Conservation (phyloP, 2,113 vertebrate species). For the Notiomystis cincta region DNA sequence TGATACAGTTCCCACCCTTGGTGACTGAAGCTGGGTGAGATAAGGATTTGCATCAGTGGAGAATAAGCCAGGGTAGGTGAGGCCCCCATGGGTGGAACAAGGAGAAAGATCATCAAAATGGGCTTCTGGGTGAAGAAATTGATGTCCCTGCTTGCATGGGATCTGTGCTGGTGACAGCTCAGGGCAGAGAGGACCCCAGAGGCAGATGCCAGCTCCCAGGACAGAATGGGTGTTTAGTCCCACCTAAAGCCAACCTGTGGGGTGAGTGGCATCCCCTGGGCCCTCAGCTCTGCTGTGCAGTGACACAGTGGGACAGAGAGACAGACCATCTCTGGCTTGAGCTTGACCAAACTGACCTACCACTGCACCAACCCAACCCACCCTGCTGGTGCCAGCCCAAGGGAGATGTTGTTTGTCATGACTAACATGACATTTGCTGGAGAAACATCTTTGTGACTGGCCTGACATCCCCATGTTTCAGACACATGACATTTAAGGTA, state of each 20-base stretch:
- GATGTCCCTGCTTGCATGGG: not conserved
- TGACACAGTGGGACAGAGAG: not conserved
- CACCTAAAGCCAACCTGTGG: not conserved
- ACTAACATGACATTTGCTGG: fast-evolving
- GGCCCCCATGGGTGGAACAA: not conserved
- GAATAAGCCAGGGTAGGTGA: not conserved
- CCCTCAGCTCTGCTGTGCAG: not conserved
- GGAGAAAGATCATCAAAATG: not conserved
- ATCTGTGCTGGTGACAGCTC: not conserved
- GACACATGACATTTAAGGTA: not conserved
- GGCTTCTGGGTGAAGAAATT: not conserved
- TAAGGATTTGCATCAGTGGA: not conserved
- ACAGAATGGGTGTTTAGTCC: not conserved
- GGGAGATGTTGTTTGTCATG: not conserved
- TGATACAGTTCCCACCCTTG: not conserved
- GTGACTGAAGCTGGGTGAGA: not conserved
- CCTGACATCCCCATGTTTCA: not conserved
- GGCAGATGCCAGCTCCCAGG: not conserved
- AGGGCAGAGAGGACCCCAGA: not conserved
- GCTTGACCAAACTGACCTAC: not conserved
- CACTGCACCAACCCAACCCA: not conserved
- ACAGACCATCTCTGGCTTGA: not conserved
- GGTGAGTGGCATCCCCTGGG: not conserved
- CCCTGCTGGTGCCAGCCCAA: not conserved
- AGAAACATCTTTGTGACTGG: not conserved